phyloP scores from a whole-genome alignment of 2,888 invertebrate species.

The Apotomis capreana region DNA sequence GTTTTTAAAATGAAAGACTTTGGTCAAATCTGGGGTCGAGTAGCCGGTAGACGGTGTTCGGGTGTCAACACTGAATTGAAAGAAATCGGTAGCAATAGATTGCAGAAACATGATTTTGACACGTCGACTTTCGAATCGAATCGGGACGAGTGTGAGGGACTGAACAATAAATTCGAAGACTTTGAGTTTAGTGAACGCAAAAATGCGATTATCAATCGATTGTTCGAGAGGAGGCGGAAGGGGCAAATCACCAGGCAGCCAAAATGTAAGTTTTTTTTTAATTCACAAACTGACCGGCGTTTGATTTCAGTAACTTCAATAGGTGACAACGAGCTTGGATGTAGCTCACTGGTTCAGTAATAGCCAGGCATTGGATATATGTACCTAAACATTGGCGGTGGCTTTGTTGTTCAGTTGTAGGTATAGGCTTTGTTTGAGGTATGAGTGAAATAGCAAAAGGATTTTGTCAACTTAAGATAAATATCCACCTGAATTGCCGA shows the following conservation, averaged over 20 bases:
- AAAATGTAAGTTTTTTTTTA: conserved; percentile 68
- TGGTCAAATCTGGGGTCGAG: conserved; percentile 82
- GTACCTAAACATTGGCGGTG: too few relatives aligned
- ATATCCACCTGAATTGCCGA: too few relatives aligned
- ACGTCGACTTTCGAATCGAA: conserved; percentile 64
- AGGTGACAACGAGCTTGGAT: too few relatives aligned
- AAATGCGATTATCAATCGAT: conserved; percentile 71
- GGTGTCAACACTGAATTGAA: conserved; percentile 74
- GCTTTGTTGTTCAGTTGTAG: too few relatives aligned
- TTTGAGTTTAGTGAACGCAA: conserved; percentile 67
- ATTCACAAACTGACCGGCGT: not conserved
- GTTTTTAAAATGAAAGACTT: conserved; percentile 84
- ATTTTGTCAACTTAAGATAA: too few relatives aligned
- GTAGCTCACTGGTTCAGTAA: too few relatives aligned
- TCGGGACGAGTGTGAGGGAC: conserved; percentile 69
- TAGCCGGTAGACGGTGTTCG: conserved; percentile 82
- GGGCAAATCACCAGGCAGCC: conserved; percentile 69
- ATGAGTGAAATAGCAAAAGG: too few relatives aligned
- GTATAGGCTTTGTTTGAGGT: too few relatives aligned
- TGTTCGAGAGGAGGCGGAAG: conserved; percentile 67
- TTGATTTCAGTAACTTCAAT: too few relatives aligned
- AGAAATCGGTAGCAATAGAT: conserved; percentile 64
- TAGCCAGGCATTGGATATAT: too few relatives aligned
- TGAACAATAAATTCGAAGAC: conserved; percentile 67
- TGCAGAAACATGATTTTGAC: conserved; percentile 64